These are phyloP conservation scores for Anas acuta DNA, from an alignment of 2,797 vertebrate genomes.

Conservation along the genomic window DNA sequence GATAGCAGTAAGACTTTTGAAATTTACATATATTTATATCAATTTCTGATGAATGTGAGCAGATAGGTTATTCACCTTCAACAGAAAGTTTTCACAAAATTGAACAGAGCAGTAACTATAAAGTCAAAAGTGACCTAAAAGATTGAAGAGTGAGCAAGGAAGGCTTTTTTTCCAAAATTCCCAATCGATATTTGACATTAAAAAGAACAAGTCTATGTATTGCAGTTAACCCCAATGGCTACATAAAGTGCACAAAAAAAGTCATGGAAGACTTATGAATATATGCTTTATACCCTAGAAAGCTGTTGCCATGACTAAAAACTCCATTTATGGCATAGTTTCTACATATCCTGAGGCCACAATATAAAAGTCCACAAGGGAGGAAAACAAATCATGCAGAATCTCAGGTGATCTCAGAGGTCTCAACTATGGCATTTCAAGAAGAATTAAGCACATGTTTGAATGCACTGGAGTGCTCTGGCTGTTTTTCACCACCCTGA, in stretches of 20 bases:
- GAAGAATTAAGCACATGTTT: background rate
- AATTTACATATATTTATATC: background rate
- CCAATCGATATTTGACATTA: background rate
- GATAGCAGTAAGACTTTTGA: background rate
- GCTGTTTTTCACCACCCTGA: background rate
- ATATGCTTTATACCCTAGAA: background rate
- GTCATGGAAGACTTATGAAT: background rate
- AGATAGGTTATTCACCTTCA: background rate
- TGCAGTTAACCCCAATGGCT: background rate
- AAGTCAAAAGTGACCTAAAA: background rate
- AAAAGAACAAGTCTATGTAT: background rate
- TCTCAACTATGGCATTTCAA: background rate
- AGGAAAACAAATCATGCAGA: background rate
- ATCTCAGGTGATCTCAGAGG: background rate
- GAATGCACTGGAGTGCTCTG: accelerated
- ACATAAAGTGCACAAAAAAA: background rate
- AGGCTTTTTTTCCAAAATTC: background rate
- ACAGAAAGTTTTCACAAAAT: background rate
- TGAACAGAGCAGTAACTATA: background rate
- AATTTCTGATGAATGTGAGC: background rate
- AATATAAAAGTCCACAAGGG: background rate
- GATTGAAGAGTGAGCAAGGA: background rate
- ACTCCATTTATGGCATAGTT: background rate
- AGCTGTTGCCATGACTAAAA: background rate
- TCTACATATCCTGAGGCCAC: background rate